Evolutionary conservation across 2,888 invertebrate species (phyloP).

Genomic region (Tanytarsus gracilentus): DNA sequence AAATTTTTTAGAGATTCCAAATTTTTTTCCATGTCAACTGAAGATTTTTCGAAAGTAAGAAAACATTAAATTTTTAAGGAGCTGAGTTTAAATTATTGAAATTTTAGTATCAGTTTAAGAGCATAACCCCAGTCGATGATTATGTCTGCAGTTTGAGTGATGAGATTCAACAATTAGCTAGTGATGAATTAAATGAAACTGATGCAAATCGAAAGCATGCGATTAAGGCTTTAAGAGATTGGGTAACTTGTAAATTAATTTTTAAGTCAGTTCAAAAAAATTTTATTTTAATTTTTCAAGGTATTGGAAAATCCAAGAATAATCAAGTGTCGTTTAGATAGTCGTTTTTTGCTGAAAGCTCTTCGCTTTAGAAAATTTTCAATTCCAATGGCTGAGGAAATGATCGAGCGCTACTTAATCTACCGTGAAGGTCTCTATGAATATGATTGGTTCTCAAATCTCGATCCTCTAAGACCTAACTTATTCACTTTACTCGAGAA

Average conservation of each 20-base stretch:
- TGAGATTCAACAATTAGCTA: background rate
- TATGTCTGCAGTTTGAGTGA: conserved; percentile 7
- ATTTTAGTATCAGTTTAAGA: conserved; percentile 20
- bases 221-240: background rate
- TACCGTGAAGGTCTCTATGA: conserved; percentile 69
- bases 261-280: too few relatives aligned
- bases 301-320: conserved; percentile 56
- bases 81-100: too few relatives aligned
- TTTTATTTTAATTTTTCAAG: too few relatives aligned
- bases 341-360: background rate
- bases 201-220: background rate
- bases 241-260: too few relatives aligned
- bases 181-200: background rate
- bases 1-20: too few relatives aligned
- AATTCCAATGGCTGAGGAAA: background rate
- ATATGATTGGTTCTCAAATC: conserved; percentile 62
- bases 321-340: conserved; percentile 57
- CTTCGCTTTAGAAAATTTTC: background rate
- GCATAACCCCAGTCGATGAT: conserved; percentile 11
- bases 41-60: too few relatives aligned
- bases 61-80: too few relatives aligned
- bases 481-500: conserved; percentile 61
- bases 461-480: conserved; percentile 60
- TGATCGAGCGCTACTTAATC: conserved; percentile 62
- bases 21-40: too few relatives aligned